phyloP scores from a whole-genome alignment of 2,797 vertebrate genomes.

The Helicolenus hilgendorfi region DNA sequence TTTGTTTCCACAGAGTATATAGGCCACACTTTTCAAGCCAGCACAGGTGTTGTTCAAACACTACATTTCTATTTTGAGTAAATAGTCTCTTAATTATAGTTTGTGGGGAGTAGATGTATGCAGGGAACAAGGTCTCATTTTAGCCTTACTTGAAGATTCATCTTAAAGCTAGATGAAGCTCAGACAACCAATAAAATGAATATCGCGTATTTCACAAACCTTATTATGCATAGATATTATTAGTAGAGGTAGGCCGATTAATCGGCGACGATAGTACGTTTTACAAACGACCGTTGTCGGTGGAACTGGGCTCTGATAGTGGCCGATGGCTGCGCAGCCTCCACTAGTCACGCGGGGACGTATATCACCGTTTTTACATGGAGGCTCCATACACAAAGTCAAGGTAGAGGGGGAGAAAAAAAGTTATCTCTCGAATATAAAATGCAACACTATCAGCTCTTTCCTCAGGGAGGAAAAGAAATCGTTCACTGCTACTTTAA shows the following conservation, averaged over 20 bases:
- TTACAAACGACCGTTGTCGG: no score
- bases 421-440: no score
- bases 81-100: neutral
- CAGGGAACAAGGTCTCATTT: neutral
- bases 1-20: neutral
- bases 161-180: neutral
- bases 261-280: no score
- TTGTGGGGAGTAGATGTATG: neutral
- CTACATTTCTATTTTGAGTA: neutral
- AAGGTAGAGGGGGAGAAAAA: no score
- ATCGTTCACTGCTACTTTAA: no score
- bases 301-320: no score
- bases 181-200: neutral
- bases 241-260: no score
- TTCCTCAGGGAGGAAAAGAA: no score
- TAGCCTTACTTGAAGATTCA: neutral
- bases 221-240: neutral
- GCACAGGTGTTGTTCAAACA: neutral
- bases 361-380: rapidly evolving
- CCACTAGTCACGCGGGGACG: no score
- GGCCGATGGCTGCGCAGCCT: no score
- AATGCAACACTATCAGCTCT: no score
- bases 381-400: no score
- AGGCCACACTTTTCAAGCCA: constrained; percentile 18
- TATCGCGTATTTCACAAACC: neutral